Base-by-base conservation (phyloP, 1,140 invertebrate genomes). In the Drosophila equinoxialis region DNA sequence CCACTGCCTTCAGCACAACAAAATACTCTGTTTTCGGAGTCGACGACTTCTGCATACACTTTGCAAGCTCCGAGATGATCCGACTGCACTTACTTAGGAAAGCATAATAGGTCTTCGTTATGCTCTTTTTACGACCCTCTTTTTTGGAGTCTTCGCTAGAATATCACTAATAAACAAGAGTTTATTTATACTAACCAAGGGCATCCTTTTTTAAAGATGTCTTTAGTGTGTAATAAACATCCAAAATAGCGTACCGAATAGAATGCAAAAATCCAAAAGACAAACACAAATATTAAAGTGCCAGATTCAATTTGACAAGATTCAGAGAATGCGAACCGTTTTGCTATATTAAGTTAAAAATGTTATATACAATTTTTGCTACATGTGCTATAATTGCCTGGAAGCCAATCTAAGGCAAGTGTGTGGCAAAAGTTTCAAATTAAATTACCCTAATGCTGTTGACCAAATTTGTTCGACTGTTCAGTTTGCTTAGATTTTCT, bases 271-370 rank as follows among this genome's bases (percentile, higher is more conserved):
- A 26, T n/a, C n/a, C n/a, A 26, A 26, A 51, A 39, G 20, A 10
- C 23, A 51, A 51, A 23, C 17, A 11, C 17, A 51, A 51, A 51
- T 51, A 20, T 51, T 51, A 23, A 51, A 51, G 45, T 51, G 45
- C 17, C 45, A 51, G 8, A 23, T 51, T 48, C 14, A 48, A 17
- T 14, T 30, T 30, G 30, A 30, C 45, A 14, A 37, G 10, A 37
- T 3, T 30, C n/a, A 3, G 45, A n/a, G 20, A 51, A 51, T 51
- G 13, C 23, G 65, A 78, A 73, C 73, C 63, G 63, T 67, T 79
- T 73, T 77, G 10, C 69, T 74, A 70, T 69, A 87, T 86, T 86
- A 71, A 83, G 84, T 89, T 86, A 80, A 79, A 70, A 65, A 83
- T 83, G 65, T 30, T 83, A 23, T 51, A 51, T 51, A 77, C 66